phyloP scores from a whole-genome alignment of 2,797 vertebrate genomes.

The Sebastes kiyomatsui region DNA sequence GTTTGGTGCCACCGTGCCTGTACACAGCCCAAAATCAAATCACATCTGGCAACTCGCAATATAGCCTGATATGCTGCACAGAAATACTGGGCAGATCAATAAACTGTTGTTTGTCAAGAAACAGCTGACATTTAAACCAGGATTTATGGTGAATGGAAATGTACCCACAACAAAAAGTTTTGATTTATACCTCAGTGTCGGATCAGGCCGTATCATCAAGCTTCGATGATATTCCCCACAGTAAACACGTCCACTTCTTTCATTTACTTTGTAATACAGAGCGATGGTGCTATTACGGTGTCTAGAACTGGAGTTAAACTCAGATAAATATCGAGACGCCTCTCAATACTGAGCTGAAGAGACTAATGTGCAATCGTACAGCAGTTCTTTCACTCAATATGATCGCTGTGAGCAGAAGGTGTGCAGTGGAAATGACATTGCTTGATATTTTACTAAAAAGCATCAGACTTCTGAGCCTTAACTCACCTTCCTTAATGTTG shows the following conservation, averaged over 20 bases:
- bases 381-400: neutral
- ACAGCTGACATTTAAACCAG: neutral
- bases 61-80: neutral
- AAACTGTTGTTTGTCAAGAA: neutral
- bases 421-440: neutral
- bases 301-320: neutral
- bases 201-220: neutral
- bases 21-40: neutral
- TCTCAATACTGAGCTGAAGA: neutral
- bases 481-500: neutral
- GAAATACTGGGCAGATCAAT: neutral
- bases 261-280: neutral
- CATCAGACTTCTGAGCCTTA: neutral
- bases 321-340: too few relatives aligned
- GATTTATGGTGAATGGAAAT: neutral
- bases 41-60: neutral
- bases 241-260: neutral
- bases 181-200: neutral
- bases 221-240: neutral
- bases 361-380: too few relatives aligned
- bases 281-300: neutral
- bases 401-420: neutral
- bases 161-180: neutral
- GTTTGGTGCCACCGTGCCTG: neutral
- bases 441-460: neutral